Conservation (phyloP, 2,888 invertebrate species). For the Nineta flava region DNA sequence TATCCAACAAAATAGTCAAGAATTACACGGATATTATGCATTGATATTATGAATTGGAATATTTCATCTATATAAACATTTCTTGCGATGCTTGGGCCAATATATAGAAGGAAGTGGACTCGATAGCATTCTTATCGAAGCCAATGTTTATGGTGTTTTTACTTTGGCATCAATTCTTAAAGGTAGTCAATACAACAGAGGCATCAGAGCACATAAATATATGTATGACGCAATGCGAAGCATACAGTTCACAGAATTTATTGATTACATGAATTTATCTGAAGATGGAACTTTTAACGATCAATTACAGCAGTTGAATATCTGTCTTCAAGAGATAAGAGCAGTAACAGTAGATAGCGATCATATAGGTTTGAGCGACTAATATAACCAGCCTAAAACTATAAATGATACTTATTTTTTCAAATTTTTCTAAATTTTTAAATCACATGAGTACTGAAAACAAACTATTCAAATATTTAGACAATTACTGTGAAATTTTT, state of each 20-base stretch:
- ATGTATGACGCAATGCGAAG: conserved; percentile 13
- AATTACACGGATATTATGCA: conserved; percentile 10
- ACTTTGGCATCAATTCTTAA: conserved; percentile 14
- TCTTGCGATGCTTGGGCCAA: conserved; percentile 15
- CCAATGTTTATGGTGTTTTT: conserved; percentile 13
- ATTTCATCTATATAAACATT: conserved; percentile 16
- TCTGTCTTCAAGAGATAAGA: conserved; percentile 7
- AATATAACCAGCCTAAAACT: background rate
- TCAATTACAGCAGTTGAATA: conserved; percentile 4
- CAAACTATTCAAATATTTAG: conserved; percentile 12
- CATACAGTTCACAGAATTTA: conserved; percentile 12
- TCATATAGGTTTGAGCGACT: conserved; percentile 2
- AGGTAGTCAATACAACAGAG: conserved; percentile 14
- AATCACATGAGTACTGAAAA: conserved; percentile 8
- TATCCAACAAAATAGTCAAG: conserved; percentile 14
- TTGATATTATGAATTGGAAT: conserved; percentile 8
- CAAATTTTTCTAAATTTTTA: conserved; percentile 6
- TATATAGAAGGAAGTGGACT: conserved; percentile 15
- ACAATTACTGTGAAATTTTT: conserved; percentile 14
- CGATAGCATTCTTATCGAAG: conserved; percentile 14
- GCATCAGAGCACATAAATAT: conserved; percentile 13
- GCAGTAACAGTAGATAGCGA: conserved; percentile 8
- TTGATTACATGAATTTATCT: conserved; percentile 8
- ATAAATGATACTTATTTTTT: conserved; percentile 5
- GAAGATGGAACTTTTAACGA: too few species aligned